These are phyloP conservation scores for Psittacula derbiana DNA, from an alignment of 2,797 vertebrate species.

Conservation along the genomic window DNA sequence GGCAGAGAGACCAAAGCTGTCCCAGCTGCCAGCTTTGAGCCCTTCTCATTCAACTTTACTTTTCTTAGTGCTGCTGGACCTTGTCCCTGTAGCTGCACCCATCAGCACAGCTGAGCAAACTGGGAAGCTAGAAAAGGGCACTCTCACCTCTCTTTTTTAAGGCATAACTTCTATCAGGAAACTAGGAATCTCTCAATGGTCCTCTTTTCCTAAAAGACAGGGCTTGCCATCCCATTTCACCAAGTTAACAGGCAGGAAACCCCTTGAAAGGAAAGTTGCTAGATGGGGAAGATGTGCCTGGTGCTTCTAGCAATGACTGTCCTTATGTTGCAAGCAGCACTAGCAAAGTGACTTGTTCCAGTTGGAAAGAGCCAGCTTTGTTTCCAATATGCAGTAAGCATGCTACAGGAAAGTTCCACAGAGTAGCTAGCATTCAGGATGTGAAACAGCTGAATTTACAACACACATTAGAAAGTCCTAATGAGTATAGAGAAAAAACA, in stretches of 20 bases:
- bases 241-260: neutral
- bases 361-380: neutral
- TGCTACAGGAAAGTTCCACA: neutral
- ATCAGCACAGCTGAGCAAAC: neutral
- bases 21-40: neutral
- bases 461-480: neutral
- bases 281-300: neutral
- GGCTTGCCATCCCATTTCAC: neutral
- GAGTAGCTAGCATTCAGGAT: neutral
- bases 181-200: rapidly evolving
- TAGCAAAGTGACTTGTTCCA: neutral
- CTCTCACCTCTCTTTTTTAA: neutral
- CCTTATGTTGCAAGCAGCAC: neutral
- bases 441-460: neutral
- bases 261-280: neutral
- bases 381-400: neutral
- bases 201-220: neutral
- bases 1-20: neutral
- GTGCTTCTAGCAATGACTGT: neutral
- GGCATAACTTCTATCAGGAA: neutral
- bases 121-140: rapidly evolving
- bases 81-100: rapidly evolving
- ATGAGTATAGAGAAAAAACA: rapidly evolving
- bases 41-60: neutral
- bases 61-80: too few species aligned